Conservation (phyloP, 2,888 invertebrate genomes). For the Polyommatus icarus region DNA sequence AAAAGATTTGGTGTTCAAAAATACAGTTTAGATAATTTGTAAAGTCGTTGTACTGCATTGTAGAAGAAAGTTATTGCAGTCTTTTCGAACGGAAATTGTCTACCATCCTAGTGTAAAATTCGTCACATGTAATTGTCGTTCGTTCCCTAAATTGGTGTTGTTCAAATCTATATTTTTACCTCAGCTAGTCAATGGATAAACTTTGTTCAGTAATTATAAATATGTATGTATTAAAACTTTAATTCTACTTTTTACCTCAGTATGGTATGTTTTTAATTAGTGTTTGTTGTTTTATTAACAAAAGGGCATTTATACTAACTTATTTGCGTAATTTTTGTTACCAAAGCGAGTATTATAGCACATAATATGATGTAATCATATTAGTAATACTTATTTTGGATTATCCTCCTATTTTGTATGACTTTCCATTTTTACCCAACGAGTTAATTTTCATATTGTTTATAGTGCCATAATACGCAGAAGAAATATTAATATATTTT, state of each 20-base stretch:
- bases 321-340: slow-evolving; percentile 16
- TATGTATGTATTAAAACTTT: slow-evolving; percentile 3
- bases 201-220: slow-evolving; percentile 1
- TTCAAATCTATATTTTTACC: slow-evolving; percentile 32
- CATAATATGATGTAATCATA: slow-evolving; percentile 2
- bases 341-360: not conserved
- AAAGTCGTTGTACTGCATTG: slow-evolving; percentile 55
- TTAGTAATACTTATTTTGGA: not conserved
- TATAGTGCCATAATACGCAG: slow-evolving; percentile 10
- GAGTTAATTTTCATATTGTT: not conserved
- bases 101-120: not conserved
- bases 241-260: slow-evolving; percentile 17
- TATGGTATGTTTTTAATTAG: not conserved
- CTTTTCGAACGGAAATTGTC: not conserved
- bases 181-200: slow-evolving; percentile 34
- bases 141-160: slow-evolving; percentile 30
- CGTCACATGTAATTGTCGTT: not conserved
- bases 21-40: slow-evolving; percentile 63
- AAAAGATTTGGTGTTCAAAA: slow-evolving; percentile 72
- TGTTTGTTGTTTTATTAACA: not conserved
- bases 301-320: not conserved
- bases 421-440: not conserved
- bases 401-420: not conserved
- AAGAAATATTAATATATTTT: slow-evolving; percentile 11
- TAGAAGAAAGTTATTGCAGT: slow-evolving; percentile 44